Evolutionary conservation across 2,888 invertebrate genomes (phyloP).

Genomic region (Eupithecia dodoneata): DNA sequence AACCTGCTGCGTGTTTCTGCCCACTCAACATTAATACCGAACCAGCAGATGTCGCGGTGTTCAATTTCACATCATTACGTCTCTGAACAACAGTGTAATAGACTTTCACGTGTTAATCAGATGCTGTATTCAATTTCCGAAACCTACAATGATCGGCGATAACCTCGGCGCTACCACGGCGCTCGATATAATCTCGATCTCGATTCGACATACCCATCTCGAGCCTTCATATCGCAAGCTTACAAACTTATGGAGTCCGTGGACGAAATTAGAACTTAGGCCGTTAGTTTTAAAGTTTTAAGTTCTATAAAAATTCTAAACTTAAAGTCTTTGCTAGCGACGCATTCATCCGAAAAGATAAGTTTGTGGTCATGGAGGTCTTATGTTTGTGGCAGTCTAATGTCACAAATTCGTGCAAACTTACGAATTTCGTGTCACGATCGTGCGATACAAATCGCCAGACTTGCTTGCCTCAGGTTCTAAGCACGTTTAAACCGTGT

Average conservation of each 20-base stretch:
- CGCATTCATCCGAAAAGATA: neutral
- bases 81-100: conserved; percentile 14
- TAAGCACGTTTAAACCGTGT: conserved; percentile 26
- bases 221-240: conserved; percentile 28
- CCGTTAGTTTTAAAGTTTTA: neutral
- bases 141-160: conserved; percentile 37
- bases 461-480: conserved; percentile 26
- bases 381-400: conserved; percentile 8
- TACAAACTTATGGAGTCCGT: neutral
- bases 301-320: neutral
- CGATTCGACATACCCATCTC: conserved; percentile 42
- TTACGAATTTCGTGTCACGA: conserved; percentile 73
- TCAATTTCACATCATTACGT: conserved; percentile 23
- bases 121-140: conserved; percentile 41
- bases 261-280: neutral
- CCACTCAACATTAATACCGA: conserved; percentile 3
- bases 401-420: conserved; percentile 67
- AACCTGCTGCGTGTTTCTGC: neutral
- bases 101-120: conserved; percentile 17
- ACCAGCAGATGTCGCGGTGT: neutral
- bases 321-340: neutral
- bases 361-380: neutral
- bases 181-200: conserved; percentile 40
- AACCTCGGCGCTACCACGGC: conserved; percentile 41
- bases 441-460: conserved; percentile 42